Evolutionary conservation across 1,140 invertebrate genomes (phyloP).

Genomic region (Mesaphorura yosii): DNA sequence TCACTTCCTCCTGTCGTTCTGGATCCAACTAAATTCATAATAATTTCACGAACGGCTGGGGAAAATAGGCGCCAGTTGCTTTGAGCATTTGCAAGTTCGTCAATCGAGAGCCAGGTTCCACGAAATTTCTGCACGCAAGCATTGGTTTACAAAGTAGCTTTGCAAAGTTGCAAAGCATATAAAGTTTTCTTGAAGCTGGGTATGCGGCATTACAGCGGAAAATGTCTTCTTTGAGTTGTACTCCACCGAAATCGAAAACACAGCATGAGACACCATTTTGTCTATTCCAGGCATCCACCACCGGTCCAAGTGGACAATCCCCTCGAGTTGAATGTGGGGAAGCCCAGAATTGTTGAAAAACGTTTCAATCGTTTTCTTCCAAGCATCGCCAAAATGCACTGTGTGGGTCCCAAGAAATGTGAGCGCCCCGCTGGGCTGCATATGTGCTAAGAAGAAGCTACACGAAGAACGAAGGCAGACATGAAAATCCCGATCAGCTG

Average conservation of each 20-base stretch:
- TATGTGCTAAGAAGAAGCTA: slow-evolving; percentile 11
- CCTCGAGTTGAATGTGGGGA: slow-evolving; percentile 8
- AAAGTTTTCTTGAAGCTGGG: no score
- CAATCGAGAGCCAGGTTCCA: slow-evolving; percentile 13
- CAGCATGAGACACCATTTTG: slow-evolving; percentile 12
- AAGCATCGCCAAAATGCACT: slow-evolving; percentile 2
- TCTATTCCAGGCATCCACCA: slow-evolving; percentile 21
- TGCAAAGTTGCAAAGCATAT: background rate
- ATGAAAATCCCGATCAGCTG: background rate
- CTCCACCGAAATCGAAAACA: slow-evolving; percentile 1
- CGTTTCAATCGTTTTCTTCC: slow-evolving; percentile 5
- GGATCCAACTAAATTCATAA: slow-evolving; percentile 4
- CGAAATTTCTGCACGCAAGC: slow-evolving; percentile 8
- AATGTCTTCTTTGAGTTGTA: slow-evolving; percentile 1
- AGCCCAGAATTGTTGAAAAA: slow-evolving; percentile 8
- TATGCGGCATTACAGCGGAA: slow-evolving; percentile 7
- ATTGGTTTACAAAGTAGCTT: background rate
- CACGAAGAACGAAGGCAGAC: background rate
- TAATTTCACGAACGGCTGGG: slow-evolving; percentile 17
- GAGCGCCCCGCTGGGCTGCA: background rate
- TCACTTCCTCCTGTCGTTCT: slow-evolving; percentile 13
- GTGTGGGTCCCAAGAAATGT: slow-evolving; percentile 4
- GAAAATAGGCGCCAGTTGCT: slow-evolving; percentile 12
- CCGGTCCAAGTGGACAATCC: slow-evolving; percentile 17
- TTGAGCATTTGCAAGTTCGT: background rate